A percentile compares a stretch with the other conserved stretches of the same genome.
phyloP scores from a whole-genome alignment of 2,888 invertebrate genomes.

The Troglohyphantes excavatus region DNA sequence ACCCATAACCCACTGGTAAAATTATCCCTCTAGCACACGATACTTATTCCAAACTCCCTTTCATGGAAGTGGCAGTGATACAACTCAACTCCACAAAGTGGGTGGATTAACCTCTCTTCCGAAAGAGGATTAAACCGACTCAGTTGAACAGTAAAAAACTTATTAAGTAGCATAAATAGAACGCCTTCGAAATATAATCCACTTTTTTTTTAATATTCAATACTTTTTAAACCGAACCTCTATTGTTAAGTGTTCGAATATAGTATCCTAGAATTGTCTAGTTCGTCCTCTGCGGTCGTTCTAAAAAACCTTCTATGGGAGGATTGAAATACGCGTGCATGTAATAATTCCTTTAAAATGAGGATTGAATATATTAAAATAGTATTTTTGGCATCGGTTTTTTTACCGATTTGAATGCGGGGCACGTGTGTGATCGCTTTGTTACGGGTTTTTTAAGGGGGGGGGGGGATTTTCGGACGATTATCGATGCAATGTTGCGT shows the following conservation, averaged over 20 bases:
- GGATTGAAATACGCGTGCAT: neutral
- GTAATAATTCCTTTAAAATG: conserved; percentile 1
- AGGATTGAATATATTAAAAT: conserved; percentile 27
- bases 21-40: neutral
- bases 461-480: neutral
- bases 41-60: neutral
- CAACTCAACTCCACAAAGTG: conserved; percentile 9
- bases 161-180: neutral
- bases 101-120: conserved; percentile 8
- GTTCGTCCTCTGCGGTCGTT: neutral
- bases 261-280: neutral
- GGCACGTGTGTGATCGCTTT: neutral
- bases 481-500: neutral
- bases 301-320: neutral
- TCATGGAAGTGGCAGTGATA: neutral
- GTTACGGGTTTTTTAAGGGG: neutral
- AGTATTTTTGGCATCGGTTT: conserved; percentile 21
- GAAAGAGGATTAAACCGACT: neutral
- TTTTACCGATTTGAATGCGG: neutral
- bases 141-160: neutral
- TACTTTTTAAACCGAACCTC: neutral
- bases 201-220: conserved; percentile 2
- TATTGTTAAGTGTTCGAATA: neutral
- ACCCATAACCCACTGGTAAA: neutral
- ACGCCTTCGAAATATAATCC: neutral